Conservation (phyloP, 2,113 vertebrate species). For the Callospermophilus lateralis region DNA sequence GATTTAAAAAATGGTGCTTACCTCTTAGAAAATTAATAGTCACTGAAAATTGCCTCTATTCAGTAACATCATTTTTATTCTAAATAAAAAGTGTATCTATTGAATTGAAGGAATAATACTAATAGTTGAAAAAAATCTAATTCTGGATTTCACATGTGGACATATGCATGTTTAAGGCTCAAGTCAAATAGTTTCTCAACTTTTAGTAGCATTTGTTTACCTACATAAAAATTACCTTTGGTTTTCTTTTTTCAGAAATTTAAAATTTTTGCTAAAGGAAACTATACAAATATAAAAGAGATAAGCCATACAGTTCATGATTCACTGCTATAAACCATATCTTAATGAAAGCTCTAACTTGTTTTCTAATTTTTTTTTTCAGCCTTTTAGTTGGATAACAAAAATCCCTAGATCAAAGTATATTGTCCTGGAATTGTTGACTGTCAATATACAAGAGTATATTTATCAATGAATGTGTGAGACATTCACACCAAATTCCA, state of each 20-base stretch:
- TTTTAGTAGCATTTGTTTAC: not conserved
- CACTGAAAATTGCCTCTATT: not conserved
- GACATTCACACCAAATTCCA: not conserved
- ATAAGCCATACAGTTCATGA: not conserved
- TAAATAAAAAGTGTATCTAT: slow-evolving; percentile 1
- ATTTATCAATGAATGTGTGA: slow-evolving; percentile 36
- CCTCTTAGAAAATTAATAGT: slow-evolving; percentile 47
- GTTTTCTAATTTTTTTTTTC: not conserved
- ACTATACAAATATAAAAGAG: not conserved
- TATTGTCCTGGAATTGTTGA: not conserved
- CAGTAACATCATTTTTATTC: slow-evolving; percentile 34
- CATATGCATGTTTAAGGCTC: not conserved
- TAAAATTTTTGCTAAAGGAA: slow-evolving; percentile 52
- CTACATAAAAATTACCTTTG: not conserved
- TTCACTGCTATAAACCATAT: not conserved
- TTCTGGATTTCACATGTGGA: not conserved
- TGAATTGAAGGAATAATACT: slow-evolving; percentile 29
- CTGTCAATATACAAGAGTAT: not conserved
- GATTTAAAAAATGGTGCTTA: not conserved
- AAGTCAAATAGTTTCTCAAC: not conserved
- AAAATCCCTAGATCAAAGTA: slow-evolving; percentile 43
- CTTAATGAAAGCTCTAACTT: slow-evolving; percentile 1
- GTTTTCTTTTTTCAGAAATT: slow-evolving; percentile 15
- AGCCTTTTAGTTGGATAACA: not conserved
- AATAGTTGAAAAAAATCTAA: not conserved